Percentiles rank a stretch among this genome's conserved stretches.
Conservation (phyloP, 1,140 invertebrate species). For the Vollenhovia emeryi region DNA sequence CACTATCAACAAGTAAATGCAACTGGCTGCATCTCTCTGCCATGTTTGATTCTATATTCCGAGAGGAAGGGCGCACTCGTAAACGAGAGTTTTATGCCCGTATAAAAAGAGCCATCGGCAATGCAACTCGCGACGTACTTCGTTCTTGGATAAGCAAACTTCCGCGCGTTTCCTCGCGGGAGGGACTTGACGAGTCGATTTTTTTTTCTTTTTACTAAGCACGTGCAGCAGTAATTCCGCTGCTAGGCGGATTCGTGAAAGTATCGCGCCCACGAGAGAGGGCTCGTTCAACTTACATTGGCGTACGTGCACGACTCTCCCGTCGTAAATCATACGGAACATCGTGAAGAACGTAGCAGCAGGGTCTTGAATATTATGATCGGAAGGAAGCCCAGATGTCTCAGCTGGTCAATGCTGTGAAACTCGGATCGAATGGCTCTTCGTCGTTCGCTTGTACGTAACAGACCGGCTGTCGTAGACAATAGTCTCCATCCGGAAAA, state of each 20-base stretch:
- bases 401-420: conserved; percentile 79
- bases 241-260: conserved; percentile 27
- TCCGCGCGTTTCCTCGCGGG: background rate
- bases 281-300: conserved; percentile 66
- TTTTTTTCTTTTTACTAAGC: conserved; percentile 35
- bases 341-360: conserved; percentile 29
- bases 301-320: conserved; percentile 46
- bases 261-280: conserved; percentile 40
- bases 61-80: conserved; percentile 5
- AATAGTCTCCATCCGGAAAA: too few species aligned
- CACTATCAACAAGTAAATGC: background rate
- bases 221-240: conserved; percentile 45
- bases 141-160: conserved; percentile 15
- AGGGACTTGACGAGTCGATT: conserved; percentile 30
- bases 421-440: conserved; percentile 83
- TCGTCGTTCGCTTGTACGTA: conserved; percentile 76
- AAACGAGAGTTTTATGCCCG: conserved; percentile 23
- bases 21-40: too few species aligned
- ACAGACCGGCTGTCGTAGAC: conserved; percentile 52
- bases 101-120: conserved; percentile 20
- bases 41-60: background rate
- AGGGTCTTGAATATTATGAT: background rate
- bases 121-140: conserved; percentile 33
- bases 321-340: conserved; percentile 69
- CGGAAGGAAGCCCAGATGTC: conserved; percentile 67